Evolutionary conservation across 2,888 invertebrate species (phyloP), one percentile per base, ranked within the genome.

Genomic region (Acheta domesticus): DNA sequence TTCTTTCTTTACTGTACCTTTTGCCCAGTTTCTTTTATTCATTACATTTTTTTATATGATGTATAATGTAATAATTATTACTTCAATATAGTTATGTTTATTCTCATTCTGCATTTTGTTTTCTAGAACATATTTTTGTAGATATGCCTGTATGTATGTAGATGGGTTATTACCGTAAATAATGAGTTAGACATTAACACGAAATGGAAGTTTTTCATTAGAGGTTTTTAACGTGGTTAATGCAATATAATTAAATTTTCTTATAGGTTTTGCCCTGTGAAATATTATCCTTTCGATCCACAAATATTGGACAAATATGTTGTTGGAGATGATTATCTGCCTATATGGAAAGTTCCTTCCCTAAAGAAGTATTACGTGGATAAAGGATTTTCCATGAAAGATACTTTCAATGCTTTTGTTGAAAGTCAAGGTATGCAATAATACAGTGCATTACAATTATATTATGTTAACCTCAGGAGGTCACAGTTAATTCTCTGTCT

Each of bases 241-340:
- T 2, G 12, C 21, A 20, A 19, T 21, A 11, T 74, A 11, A 11
- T 75, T 75, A 20, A 21, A 21, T 48, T 76, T 79, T 77, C 73
- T 87, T 87, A 11, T 86, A 94, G 96, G 82, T 98, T 96, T 87
- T 98, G 98, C 84, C 91, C 95, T 0, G 90, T 91, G 2, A 92
- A 94, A 83, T 99, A 98, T 86, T 90, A 97, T 86, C 98, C 98
- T 0, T 97, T 99, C 84, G 93, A 98, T 87, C 88, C 93, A 0
- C 87, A 89, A 3, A 90, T 92, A 84, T 85, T 94, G 49, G 93
- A 96, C 84, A 96, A 98, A 85, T 99, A 99, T 85, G 96, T 99
- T 1, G 94, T 99, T 0, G 95, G 94, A 0, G 97, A 98, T 86
- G 94, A 97, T 85, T 99, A 99, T 86, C 88, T 96, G 75, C 98